Base-by-base conservation (phyloP, 23 tunicate species). In the Ascidia mentula region DNA sequence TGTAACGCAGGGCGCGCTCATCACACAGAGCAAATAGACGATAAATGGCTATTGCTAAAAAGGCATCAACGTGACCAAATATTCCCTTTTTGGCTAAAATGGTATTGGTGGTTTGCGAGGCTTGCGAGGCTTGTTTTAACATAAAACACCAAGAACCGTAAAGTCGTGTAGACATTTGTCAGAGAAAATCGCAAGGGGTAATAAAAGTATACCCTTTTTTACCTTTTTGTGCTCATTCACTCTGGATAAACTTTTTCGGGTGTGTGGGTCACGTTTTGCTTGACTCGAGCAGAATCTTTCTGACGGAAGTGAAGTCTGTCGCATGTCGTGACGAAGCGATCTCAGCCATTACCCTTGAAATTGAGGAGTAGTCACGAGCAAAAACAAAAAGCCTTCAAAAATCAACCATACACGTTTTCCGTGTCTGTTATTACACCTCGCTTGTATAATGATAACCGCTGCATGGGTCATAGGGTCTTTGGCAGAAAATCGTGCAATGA, bases 181-280 rank as follows among this genome's bases (percentile, higher is more conserved):
- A n/a, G n/a, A n/a, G n/a, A n/a, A n/a, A n/a, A n/a, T n/a, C n/a
- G n/a, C n/a, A n/a, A n/a, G n/a, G n/a, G n/a, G n/a, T n/a, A n/a
- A n/a, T n/a, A n/a, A n/a, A n/a, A n/a, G n/a, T n/a, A n/a, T n/a
- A n/a, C n/a, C n/a, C n/a, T n/a, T n/a, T n/a, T n/a, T n/a, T n/a
- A n/a, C n/a, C n/a, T n/a, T n/a, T n/a, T n/a, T n/a, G n/a, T n/a
- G n/a, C n/a, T n/a, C n/a, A n/a, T n/a, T n/a, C n/a, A n/a, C n/a
- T n/a, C n/a, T n/a, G n/a, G n/a, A n/a, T n/a, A n/a, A n/a, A n/a
- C n/a, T n/a, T n/a, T n/a, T n/a, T n/a, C n/a, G 82, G 82, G 82
- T 69, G 82, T 79, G 73, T 42, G 74, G 59, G 82, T 79, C 82
- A 79, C 82, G 82, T 79, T 79, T 40, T 74, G 6, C 18, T 38